Evolutionary conservation across 2,113 vertebrate genomes (phyloP).

Genomic region (Cyprinodon tularosa): DNA sequence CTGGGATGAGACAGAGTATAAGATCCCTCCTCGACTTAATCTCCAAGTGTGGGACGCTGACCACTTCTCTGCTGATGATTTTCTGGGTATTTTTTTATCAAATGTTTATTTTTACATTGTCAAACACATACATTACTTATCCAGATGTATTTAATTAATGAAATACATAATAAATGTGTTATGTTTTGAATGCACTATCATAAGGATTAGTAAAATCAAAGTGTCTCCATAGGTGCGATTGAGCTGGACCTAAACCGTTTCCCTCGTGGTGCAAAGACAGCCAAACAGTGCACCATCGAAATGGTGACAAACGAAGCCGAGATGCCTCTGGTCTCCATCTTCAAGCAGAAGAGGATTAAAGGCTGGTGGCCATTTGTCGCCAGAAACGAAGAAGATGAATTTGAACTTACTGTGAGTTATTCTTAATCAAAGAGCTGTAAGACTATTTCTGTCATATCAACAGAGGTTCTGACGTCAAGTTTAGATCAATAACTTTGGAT

Average conservation of each 20-base stretch:
- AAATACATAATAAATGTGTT: too few relatives aligned
- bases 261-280: slow-evolving; percentile 91
- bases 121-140: neutral
- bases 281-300: slow-evolving; percentile 93
- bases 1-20: slow-evolving; percentile 98
- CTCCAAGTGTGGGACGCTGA: slow-evolving; percentile 98
- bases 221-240: slow-evolving; percentile 84
- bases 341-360: slow-evolving; percentile 98
- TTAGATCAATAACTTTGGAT: too few relatives aligned
- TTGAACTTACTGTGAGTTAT: slow-evolving; percentile 88
- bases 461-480: neutral
- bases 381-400: slow-evolving; percentile 92
- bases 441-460: neutral
- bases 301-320: slow-evolving; percentile 89
- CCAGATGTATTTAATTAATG: neutral
- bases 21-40: slow-evolving; percentile 94
- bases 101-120: neutral
- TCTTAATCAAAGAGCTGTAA: too few relatives aligned
- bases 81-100: slow-evolving; percentile 83
- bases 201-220: neutral
- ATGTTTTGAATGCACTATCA: neutral
- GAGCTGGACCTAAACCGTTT: slow-evolving; percentile 97
- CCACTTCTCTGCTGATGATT: slow-evolving; percentile 97
- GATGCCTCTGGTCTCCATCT: slow-evolving; percentile 94
- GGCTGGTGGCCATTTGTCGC: slow-evolving; percentile 99